Conservation (phyloP, 2,888 invertebrate species). For the Magallana nippona region DNA sequence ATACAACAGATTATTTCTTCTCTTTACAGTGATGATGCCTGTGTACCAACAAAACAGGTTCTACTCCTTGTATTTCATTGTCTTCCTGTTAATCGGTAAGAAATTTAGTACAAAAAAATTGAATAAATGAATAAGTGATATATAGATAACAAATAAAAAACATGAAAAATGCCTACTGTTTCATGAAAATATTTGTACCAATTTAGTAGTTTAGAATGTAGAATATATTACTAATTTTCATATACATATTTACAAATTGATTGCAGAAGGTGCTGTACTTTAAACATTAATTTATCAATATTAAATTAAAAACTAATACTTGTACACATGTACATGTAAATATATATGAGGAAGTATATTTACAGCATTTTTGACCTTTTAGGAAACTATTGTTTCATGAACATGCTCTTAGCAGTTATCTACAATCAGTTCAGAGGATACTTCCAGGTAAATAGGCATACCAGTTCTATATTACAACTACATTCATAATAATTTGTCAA, state of each 20-base stretch:
- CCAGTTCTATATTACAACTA: no score
- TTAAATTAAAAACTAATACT: no score
- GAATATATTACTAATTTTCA: no score
- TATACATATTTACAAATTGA: no score
- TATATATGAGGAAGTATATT: neutral
- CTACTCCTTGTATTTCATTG: slow-evolving; percentile 76
- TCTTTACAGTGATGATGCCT: slow-evolving; percentile 77
- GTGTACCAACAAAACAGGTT: slow-evolving; percentile 77
- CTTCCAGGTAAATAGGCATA: slow-evolving; percentile 70
- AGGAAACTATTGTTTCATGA: slow-evolving; percentile 79
- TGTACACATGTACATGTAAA: no score
- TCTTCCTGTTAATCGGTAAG: slow-evolving; percentile 77
- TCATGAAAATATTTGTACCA: no score
- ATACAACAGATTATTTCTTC: neutral
- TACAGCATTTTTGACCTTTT: slow-evolving; percentile 38
- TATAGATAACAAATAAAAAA: neutral
- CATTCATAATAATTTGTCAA: no score
- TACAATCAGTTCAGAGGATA: slow-evolving; percentile 80
- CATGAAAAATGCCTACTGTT: no score
- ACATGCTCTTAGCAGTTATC: slow-evolving; percentile 79
- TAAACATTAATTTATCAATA: no score
- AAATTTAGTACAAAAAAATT: neutral
- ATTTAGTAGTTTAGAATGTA: no score
- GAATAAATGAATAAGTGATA: neutral
- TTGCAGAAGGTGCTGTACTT: no score